These are phyloP conservation scores for Dermochelys coriacea DNA, from an alignment of 2,797 vertebrate species.

Conservation along the genomic window DNA sequence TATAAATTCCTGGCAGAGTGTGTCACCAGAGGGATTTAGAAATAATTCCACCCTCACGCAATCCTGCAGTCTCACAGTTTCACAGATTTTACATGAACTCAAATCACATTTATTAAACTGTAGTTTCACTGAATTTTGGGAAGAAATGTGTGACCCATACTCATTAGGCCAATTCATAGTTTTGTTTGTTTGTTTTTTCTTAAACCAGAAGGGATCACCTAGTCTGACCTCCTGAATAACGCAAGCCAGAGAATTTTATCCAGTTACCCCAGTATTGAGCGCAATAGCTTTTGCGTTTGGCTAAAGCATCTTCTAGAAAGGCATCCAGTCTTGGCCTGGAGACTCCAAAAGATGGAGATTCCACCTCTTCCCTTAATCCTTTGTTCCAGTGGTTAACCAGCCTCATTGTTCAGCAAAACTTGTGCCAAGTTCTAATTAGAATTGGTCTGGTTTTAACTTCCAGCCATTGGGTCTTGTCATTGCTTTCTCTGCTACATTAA, in stretches of 20 bases:
- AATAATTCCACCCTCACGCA: not conserved
- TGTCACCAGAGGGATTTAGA: not conserved
- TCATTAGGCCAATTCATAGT: not conserved
- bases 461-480: not conserved
- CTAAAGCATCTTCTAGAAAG: constrained; percentile 15
- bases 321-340: constrained; percentile 11
- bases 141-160: not conserved
- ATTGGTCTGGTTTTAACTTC: constrained; percentile 38
- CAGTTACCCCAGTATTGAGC: not conserved
- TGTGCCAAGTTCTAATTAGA: constrained; percentile 23
- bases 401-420: constrained; percentile 29
- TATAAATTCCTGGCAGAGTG: not conserved
- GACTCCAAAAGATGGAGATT: not conserved
- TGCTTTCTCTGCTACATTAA: not conserved
- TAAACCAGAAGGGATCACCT: not conserved
- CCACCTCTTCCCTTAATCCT: not conserved
- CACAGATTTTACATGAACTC: not conserved
- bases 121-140: not conserved
- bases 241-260: not conserved
- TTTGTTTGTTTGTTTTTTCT: not conserved
- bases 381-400: constrained; percentile 45
- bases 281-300: not conserved
- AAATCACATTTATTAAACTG: not conserved
- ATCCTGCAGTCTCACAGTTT: fast-evolving
- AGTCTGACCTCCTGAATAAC: not conserved